Base-by-base conservation (phyloP, 1,140 invertebrate genomes). In the Eufriesea mexicana region DNA sequence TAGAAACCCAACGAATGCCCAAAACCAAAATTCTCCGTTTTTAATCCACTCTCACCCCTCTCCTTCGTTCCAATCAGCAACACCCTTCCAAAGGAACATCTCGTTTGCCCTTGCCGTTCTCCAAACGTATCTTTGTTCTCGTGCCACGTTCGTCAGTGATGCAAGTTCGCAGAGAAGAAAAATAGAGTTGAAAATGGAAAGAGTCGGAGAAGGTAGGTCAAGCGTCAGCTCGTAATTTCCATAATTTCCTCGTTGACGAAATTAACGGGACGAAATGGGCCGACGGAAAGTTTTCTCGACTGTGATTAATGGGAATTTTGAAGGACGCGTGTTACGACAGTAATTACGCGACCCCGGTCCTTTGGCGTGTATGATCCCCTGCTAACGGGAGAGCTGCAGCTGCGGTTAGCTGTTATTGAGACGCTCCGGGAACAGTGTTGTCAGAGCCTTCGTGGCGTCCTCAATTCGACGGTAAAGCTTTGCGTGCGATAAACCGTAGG, bases 401-500 rank as follows among this genome's bases (percentile, higher is more conserved):
- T 62, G 79, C 62, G 79, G 79, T 75, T 75, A 54, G 42, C 25
- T 49, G 74, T 67, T 55, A 83, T 83, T 71, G 81, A 83, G 66
- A 78, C 66, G 47, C 35, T 9, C 49, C 6, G 8, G 7, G 64
- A 70, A 71, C 72, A 42, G 47, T 28, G 74, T 78, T 71, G 75
- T 78, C 79, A 76, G 62, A 82, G 20, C 47, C 47, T 35, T 78
- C 14, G 18, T 59, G 73, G 67, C 64, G 81, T 86, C 71, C 76
- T 62, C 77, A 28, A 86, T 86, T 86, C 85, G 85, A 83, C 20
- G 55, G 62, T 42, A 73, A 71, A 79, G 86, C 84, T 87, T 86
- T 86, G 62, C 62, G 62, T 28, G 59, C 59, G 84, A 80, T 55
- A n/a, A 80, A 82, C 83, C 59, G 47, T 55, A 57, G 16, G 47